Evolutionary conservation across 2,113 vertebrate genomes (phyloP), one percentile per base, ranked within the genome.

Genomic region (Caretta caretta): DNA sequence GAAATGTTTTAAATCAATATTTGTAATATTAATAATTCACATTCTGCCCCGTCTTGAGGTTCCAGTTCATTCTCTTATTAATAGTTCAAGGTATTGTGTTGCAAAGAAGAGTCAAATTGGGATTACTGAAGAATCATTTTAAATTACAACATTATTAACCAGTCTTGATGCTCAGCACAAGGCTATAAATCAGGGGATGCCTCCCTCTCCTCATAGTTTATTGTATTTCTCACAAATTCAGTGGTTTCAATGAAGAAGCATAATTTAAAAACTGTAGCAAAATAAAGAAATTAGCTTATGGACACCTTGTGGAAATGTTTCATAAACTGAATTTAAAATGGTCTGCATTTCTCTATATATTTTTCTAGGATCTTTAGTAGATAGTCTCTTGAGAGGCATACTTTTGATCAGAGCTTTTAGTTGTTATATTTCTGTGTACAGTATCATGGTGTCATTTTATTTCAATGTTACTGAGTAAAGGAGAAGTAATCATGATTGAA

Each of bases 241-340:
- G 9, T 89, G 86, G 92, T 0, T 7, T 42, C 35, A 4, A 4
- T 22, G 86, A 97, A 35, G 4, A 84, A 95, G 50, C 29, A 87
- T 95, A 93, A 96, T 92, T 97, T 94, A 96, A 96, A 50, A 91
- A 89, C 83, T 25, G 56, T 2, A 46, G 25, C 54, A 94, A 62
- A 93, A 65, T 0, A 88, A 5, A 65, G 24, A 86, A 62, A 38
- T 78, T 86, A 93, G 5, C 69, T 72, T 91, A 94, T 51, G 89
- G 20, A 2, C 10, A 88, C 69, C 8, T 82, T 84, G 22, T 84
- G 31, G 95, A 97, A 96, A 83, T 80, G 29, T 93, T 97, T 92
- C 83, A 96, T 92, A 87, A 96, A 93, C 42, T 93, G 59, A 96
- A 89, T 92, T 94, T 87, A 92, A 96, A 93, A 80, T 65, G 46